phyloP scores from a whole-genome alignment of 2,888 invertebrate genomes.

The Cephalotes varians region DNA sequence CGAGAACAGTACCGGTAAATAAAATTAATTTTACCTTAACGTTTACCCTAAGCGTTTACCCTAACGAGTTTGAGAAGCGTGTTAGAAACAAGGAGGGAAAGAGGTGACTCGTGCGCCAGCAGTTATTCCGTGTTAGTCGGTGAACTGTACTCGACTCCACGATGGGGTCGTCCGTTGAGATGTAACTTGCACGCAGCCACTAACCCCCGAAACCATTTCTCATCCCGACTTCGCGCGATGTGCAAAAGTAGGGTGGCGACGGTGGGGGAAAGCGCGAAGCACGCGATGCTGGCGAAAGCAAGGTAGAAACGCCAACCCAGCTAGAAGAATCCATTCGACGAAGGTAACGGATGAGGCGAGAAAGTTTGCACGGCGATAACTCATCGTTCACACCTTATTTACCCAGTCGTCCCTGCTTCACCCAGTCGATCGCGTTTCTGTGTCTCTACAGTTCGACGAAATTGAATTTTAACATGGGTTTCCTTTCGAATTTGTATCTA shows the following conservation, averaged over 20 bases:
- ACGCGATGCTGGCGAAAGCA: conserved; percentile 61
- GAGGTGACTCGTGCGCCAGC: background rate
- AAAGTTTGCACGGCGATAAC: conserved; percentile 73
- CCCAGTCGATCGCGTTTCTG: conserved; percentile 61
- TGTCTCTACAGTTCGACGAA: conserved; percentile 46
- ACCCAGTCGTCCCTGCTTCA: conserved; percentile 63
- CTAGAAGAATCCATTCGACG: conserved; percentile 73
- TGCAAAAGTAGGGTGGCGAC: conserved; percentile 2
- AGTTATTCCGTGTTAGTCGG: conserved; percentile 54
- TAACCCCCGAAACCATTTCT: conserved; percentile 70
- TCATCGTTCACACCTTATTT: conserved; percentile 75
- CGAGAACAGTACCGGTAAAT: conserved; percentile 30
- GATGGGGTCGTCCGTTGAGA: conserved; percentile 63
- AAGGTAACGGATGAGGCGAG: conserved; percentile 71
- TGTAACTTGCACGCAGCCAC: conserved; percentile 67
- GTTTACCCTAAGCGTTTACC: too few relatives aligned
- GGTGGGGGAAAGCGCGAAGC: conserved; percentile 47
- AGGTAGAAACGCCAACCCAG: conserved; percentile 41
- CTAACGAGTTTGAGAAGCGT: conserved; percentile 36
- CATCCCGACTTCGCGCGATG: conserved; percentile 65
- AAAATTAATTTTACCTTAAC: conserved; percentile 48
- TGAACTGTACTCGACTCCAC: conserved; percentile 66
- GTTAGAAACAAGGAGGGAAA: background rate
- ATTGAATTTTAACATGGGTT: conserved; percentile 68
- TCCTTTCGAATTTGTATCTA: conserved; percentile 1